These are phyloP conservation scores for Cancer borealis DNA, from an alignment of 2,888 invertebrate species.

Conservation along the genomic window DNA sequence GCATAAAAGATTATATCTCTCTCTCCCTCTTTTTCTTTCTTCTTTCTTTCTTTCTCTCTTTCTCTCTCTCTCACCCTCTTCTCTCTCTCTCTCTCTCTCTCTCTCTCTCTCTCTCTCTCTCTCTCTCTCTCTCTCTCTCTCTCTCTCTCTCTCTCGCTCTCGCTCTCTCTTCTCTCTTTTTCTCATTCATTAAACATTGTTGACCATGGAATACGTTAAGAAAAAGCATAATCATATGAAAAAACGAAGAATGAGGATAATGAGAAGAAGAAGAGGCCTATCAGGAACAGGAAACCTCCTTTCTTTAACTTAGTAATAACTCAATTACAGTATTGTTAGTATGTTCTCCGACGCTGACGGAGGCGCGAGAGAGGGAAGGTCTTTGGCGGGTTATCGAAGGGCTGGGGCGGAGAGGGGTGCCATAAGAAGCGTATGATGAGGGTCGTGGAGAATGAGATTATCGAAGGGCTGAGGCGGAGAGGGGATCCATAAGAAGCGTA, in stretches of 20 bases:
- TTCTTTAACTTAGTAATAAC: not conserved
- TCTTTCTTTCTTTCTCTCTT: not conserved
- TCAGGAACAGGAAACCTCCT: not conserved
- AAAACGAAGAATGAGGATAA: not conserved
- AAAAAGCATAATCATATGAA: not conserved
- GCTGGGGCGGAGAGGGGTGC: not conserved
- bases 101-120: constrained; percentile 20
- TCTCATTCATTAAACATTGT: too few relatives aligned
- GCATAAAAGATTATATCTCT: not conserved
- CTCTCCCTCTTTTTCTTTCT: not conserved
- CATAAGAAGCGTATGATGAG: not conserved
- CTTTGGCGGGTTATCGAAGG: not conserved
- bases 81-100: constrained; percentile 20
- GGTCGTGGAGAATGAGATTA: not conserved
- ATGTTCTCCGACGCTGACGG: not conserved
- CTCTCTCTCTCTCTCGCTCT: not conserved
- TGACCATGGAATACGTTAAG: not conserved
- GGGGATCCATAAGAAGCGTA: not conserved
- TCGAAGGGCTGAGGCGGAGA: too few relatives aligned
- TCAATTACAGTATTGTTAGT: not conserved
- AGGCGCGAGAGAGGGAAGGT: not conserved
- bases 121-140: constrained; percentile 5
- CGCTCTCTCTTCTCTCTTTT: too few relatives aligned
- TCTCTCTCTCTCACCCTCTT: not conserved
- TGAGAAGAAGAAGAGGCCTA: not conserved